These are phyloP conservation scores for Colossoma macropomum DNA, from an alignment of 2,113 vertebrate species.

Conservation along the genomic window DNA sequence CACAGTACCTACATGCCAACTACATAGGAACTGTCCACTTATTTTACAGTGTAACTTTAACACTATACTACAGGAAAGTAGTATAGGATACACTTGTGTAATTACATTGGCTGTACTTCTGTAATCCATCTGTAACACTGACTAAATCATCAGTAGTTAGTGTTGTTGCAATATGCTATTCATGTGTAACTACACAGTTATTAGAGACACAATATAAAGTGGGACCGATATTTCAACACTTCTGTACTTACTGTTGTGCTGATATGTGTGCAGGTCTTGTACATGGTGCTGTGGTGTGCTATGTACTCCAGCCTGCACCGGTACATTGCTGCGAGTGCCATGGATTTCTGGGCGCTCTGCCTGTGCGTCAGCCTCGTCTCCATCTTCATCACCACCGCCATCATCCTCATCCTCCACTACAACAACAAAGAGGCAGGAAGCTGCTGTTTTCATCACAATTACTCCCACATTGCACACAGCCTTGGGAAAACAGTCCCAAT, in stretches of 20 bases:
- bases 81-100: too few relatives aligned
- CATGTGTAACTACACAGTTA: too few relatives aligned
- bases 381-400: constrained; percentile 70
- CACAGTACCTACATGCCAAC: too few relatives aligned
- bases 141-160: too few relatives aligned
- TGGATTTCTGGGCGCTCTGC: constrained; percentile 75
- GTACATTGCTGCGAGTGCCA: constrained; percentile 59
- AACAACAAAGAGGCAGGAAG: constrained; percentile 71
- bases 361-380: constrained; percentile 74
- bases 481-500: too few relatives aligned
- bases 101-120: too few relatives aligned
- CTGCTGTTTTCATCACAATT: neutral
- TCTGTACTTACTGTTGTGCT: neutral
- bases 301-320: constrained; percentile 76
- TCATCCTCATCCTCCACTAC: constrained; percentile 73
- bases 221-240: neutral
- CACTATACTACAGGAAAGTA: too few relatives aligned
- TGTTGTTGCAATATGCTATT: too few relatives aligned
- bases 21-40: too few relatives aligned
- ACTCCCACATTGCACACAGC: too few relatives aligned
- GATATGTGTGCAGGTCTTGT: constrained; percentile 68
- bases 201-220: neutral
- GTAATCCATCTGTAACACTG: too few relatives aligned
- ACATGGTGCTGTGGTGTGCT: constrained; percentile 78
- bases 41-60: too few relatives aligned